These are phyloP conservation scores for Neodon shergylaensis DNA, from an alignment of 2,113 vertebrate genomes.

Conservation along the genomic window DNA sequence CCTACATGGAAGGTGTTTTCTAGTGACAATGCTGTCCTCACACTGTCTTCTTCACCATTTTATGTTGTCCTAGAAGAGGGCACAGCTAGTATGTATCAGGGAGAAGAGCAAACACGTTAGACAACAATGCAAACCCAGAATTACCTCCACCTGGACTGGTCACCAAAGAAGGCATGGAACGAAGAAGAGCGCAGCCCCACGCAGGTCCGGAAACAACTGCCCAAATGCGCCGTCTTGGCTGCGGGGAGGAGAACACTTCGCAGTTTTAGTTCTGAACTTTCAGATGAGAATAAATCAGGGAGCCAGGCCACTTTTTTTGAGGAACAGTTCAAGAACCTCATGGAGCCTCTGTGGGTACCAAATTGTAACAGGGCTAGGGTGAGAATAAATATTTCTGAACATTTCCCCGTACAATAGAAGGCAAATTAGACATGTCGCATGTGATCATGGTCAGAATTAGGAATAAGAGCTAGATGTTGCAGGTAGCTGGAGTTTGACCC, in stretches of 20 bases:
- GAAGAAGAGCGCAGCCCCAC: conserved; percentile 10
- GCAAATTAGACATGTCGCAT: neutral
- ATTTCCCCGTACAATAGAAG: neutral
- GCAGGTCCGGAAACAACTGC: conserved; percentile 4
- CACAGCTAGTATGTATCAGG: neutral
- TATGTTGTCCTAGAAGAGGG: conserved; percentile 9
- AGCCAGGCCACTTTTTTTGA: neutral
- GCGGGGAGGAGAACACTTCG: neutral
- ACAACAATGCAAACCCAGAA: neutral
- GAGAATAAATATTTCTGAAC: conserved; percentile 8
- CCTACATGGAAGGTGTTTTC: neutral
- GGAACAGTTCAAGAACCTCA: neutral
- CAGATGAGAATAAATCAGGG: neutral
- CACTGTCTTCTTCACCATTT: conserved; percentile 1
- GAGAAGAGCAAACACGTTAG: neutral
- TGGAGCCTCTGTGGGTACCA: neutral
- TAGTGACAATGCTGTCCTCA: neutral
- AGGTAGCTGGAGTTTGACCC: neutral
- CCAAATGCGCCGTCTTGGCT: neutral
- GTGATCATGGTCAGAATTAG: neutral
- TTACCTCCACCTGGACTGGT: conserved; percentile 17
- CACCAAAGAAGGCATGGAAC: neutral
- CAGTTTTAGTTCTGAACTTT: neutral
- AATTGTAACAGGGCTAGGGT: neutral
- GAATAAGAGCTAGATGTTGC: neutral